Percentiles rank a stretch among this genome's conserved stretches.
These are phyloP conservation scores for Phaenicophaeus curvirostris DNA, from an alignment of 2,797 vertebrate genomes.

Conservation along the genomic window DNA sequence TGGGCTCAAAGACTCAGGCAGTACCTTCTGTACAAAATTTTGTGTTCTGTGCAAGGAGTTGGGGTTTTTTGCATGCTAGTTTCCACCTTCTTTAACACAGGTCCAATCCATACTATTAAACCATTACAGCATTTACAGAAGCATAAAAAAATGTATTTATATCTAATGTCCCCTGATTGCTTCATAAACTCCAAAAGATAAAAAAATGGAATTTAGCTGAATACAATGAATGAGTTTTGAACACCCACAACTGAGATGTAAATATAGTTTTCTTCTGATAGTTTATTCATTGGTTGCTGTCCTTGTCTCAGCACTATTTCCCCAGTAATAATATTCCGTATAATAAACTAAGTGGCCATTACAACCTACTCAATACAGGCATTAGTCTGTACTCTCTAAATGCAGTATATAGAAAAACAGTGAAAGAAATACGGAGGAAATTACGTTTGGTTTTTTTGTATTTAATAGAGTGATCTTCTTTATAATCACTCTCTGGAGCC, in stretches of 20 bases:
- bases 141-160: not conserved
- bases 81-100: not conserved
- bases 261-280: not conserved
- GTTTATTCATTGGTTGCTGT: not conserved
- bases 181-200: not conserved
- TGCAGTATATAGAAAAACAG: not conserved
- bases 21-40: not conserved
- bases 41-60: not conserved
- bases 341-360: not conserved
- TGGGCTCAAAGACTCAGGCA: not conserved
- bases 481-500: constrained; percentile 18
- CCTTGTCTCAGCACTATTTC: not conserved
- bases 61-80: not conserved
- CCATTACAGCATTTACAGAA: not conserved
- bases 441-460: not conserved
- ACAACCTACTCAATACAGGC: not conserved
- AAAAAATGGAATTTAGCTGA: not conserved
- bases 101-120: not conserved
- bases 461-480: constrained; percentile 43
- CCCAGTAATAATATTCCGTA: not conserved
- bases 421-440: constrained; percentile 27
- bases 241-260: not conserved
- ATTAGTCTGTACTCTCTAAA: not conserved
- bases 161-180: not conserved
- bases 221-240: not conserved